A percentile compares a stretch with the other conserved stretches of the same genome.
These are phyloP conservation scores for Lutjanus erythropterus DNA, from an alignment of 2,113 vertebrate species.

Conservation along the genomic window DNA sequence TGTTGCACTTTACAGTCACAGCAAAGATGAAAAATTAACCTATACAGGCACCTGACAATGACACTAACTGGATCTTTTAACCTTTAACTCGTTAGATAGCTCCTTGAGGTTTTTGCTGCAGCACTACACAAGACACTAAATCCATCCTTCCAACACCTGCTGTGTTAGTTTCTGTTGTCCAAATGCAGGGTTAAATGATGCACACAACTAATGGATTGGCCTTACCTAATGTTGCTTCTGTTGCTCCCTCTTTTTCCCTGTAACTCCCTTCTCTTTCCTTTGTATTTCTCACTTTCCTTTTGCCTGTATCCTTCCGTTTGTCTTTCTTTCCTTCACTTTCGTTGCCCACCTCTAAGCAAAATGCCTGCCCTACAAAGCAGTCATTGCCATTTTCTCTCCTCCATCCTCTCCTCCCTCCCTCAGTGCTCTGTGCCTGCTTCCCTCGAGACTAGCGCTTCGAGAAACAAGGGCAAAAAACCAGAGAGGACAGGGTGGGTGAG, in stretches of 20 bases:
- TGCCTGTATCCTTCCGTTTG: neutral
- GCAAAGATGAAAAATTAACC: conserved; percentile 6
- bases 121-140: neutral
- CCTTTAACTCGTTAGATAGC: neutral
- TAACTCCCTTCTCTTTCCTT: conserved; percentile 13
- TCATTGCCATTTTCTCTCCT: conserved; percentile 70
- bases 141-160: neutral
- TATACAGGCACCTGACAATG: neutral
- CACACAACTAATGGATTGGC: neutral
- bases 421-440: conserved; percentile 41
- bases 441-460: conserved; percentile 51
- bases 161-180: neutral
- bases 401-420: conserved; percentile 58
- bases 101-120: neutral
- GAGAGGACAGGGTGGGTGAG: conserved; percentile 26
- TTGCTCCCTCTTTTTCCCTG: conserved; percentile 13
- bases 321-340: conserved; percentile 40
- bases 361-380: conserved; percentile 67
- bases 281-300: conserved; percentile 3
- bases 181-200: conserved; percentile 30
- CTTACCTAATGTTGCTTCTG: conserved; percentile 68
- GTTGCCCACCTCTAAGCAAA: conserved; percentile 25
- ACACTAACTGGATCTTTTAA: neutral
- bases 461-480: conserved; percentile 70
- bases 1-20: neutral